Percentiles rank a stretch among this genome's conserved stretches.
Conservation (phyloP, 2,888 invertebrate genomes). For the Catonia carolina region DNA sequence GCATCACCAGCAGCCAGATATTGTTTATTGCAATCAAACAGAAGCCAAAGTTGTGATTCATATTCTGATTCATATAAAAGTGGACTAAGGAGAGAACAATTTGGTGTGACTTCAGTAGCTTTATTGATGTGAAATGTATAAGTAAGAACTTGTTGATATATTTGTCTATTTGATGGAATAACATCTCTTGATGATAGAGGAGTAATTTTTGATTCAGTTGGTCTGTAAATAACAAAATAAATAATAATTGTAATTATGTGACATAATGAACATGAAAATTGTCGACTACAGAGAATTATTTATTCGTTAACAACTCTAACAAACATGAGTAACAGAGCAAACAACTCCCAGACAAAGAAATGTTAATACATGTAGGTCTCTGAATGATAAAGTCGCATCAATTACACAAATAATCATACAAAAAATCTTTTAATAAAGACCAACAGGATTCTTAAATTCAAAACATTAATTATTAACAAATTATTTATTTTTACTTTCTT, state of each 20-base stretch:
- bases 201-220: slow-evolving; percentile 69
- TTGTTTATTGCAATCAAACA: slow-evolving; percentile 87
- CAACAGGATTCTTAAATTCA: too few relatives aligned
- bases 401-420: too few relatives aligned
- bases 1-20: slow-evolving; percentile 81
- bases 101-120: slow-evolving; percentile 72
- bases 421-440: too few relatives aligned
- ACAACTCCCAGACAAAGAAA: too few relatives aligned
- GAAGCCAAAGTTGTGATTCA: slow-evolving; percentile 95
- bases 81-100: slow-evolving; percentile 73
- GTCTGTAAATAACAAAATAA: slow-evolving; percentile 50
- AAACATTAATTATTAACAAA: too few relatives aligned
- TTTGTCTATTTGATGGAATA: slow-evolving; percentile 79
- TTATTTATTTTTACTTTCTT: too few relatives aligned
- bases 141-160: slow-evolving; percentile 81
- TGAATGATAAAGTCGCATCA: too few relatives aligned
- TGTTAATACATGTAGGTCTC: too few relatives aligned
- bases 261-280: neutral
- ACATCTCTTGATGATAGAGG: slow-evolving; percentile 71
- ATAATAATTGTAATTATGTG: neutral
- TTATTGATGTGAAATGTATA: slow-evolving; percentile 81
- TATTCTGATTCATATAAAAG: slow-evolving; percentile 92
- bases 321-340: too few relatives aligned
- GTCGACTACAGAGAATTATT: neutral
- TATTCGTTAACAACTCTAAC: neutral